These are phyloP conservation scores for Bactericera cockerelli DNA, from an alignment of 1,140 invertebrate genomes.

Conservation along the genomic window DNA sequence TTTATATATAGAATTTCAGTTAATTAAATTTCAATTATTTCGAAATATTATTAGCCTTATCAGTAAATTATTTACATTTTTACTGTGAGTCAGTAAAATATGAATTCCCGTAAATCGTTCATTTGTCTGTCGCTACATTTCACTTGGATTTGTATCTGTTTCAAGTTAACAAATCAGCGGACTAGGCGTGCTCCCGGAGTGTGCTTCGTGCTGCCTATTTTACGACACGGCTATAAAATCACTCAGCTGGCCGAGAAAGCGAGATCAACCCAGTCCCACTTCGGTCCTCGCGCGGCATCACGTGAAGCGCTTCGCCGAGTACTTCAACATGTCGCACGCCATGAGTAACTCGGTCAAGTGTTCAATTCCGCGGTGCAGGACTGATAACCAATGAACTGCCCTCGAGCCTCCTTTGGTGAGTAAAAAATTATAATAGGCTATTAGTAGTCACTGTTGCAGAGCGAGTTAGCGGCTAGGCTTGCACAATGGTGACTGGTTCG, in stretches of 20 bases:
- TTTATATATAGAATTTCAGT: too few relatives aligned
- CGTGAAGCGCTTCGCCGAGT: conserved; percentile 48
- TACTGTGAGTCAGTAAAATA: too few relatives aligned
- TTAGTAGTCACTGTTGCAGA: too few relatives aligned
- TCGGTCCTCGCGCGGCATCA: conserved; percentile 44
- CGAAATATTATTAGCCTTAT: too few relatives aligned
- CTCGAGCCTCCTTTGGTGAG: conserved; percentile 38
- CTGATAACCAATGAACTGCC: conserved; percentile 65
- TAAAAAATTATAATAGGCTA: not conserved
- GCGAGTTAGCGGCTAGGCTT: not conserved
- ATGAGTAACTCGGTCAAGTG: conserved; percentile 40
- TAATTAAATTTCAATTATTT: too few relatives aligned
- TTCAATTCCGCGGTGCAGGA: conserved; percentile 73
- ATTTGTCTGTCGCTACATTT: too few relatives aligned
- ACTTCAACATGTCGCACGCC: conserved; percentile 35
- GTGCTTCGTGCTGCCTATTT: conserved; percentile 66
- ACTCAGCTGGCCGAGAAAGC: conserved; percentile 68
- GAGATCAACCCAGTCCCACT: conserved; percentile 40
- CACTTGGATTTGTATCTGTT: too few relatives aligned
- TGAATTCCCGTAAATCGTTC: too few relatives aligned
- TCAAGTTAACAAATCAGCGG: conserved; percentile 70
- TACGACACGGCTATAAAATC: conserved; percentile 74
- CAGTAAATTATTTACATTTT: too few relatives aligned
- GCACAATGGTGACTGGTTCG: not conserved
- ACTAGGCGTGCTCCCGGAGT: conserved; percentile 44